These are phyloP conservation scores for Rhopalosiphum nymphaeae DNA, from an alignment of 2,888 invertebrate species.

Conservation along the genomic window DNA sequence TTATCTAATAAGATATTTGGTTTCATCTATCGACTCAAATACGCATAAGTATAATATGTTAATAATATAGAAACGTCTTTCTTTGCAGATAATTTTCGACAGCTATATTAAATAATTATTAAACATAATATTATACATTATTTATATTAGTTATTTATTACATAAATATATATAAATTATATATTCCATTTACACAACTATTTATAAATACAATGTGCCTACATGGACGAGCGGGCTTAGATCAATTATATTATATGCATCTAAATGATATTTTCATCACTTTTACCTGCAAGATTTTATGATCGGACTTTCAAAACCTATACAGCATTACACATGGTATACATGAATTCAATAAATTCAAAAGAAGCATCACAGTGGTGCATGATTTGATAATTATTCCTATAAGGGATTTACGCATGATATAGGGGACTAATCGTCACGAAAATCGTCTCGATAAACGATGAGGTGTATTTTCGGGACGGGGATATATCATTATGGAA, in stretches of 20 bases:
- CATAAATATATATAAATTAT: not conserved
- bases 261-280: not conserved
- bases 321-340: not conserved
- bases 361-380: not conserved
- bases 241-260: not conserved
- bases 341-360: not conserved
- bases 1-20: not conserved
- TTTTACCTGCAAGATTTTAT: not conserved
- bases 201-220: not conserved
- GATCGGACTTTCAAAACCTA: not conserved
- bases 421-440: not conserved
- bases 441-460: not conserved
- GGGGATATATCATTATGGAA: not conserved
- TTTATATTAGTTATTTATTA: not conserved
- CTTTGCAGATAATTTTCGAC: not conserved
- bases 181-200: not conserved
- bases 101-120: not conserved
- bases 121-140: not conserved
- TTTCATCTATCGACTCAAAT: not conserved
- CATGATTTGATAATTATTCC: not conserved
- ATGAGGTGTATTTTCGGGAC: not conserved
- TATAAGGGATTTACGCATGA: not conserved
- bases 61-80: not conserved
- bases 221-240: not conserved
- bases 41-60: not conserved